phyloP scores from a whole-genome alignment of 2,888 invertebrate species.

The Uloborus plumipes region DNA sequence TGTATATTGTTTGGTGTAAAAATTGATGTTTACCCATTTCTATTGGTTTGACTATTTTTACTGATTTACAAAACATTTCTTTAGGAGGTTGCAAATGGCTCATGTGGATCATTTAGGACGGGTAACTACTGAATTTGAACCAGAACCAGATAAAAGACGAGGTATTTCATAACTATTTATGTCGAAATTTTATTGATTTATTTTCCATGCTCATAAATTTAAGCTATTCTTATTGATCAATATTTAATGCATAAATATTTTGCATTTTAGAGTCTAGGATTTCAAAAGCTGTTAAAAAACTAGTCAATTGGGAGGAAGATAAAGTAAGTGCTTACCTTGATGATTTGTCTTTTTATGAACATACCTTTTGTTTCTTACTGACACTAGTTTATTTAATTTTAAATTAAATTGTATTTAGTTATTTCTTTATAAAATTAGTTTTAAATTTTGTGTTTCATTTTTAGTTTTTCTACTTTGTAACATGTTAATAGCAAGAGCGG shows the following conservation, averaged over 20 bases:
- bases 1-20: background rate
- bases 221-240: background rate
- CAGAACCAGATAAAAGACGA: conserved; percentile 71
- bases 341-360: too few relatives aligned
- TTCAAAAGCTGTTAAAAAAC: conserved; percentile 63
- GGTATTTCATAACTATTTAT: conserved; percentile 16
- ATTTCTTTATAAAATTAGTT: too few relatives aligned
- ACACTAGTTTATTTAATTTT: too few relatives aligned
- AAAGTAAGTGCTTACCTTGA: conserved; percentile 29
- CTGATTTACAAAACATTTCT: background rate
- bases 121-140: conserved; percentile 90
- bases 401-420: too few relatives aligned
- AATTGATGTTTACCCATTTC: background rate
- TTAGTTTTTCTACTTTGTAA: too few relatives aligned
- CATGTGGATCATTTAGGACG: conserved; percentile 89
- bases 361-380: too few relatives aligned
- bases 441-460: too few relatives aligned
- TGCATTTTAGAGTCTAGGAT: conserved; percentile 50
- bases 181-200: background rate
- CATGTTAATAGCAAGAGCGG: too few relatives aligned
- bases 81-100: conserved; percentile 84
- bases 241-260: background rate
- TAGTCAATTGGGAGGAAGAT: conserved; percentile 65
- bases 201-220: background rate
- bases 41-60: background rate